Base-by-base conservation (phyloP, 2,797 vertebrate genomes). In the Rhinatrema bivittatum region DNA sequence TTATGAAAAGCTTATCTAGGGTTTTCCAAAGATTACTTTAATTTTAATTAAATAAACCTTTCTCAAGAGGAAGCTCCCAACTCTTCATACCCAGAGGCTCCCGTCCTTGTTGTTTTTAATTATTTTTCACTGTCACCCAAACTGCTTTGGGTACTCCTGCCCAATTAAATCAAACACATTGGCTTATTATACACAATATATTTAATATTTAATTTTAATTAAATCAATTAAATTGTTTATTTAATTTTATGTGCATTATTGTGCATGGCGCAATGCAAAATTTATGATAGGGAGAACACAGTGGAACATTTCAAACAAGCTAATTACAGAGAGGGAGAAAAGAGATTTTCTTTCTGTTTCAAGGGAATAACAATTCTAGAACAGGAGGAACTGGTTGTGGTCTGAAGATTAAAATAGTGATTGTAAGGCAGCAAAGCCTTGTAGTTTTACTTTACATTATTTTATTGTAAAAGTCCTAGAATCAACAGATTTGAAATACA, bases 21-120 rank as follows among this genome's bases (percentile, higher is more conserved):
- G 78, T 79, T 79, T 77, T 70, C 55, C 53, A 75, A 77, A 83
- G 82, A 87, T 86, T 81, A 82, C 74, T 81, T 82, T 76, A 77
- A 78, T 84, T 91, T 91, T 89, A 93, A 94, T 93, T 91, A 91
- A 87, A 84, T 73, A 81, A 85, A 85, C 80, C 78, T 85, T 74
- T 86, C 85, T 82, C 85, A 76, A 63, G 83, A 78, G 74, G 74
- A 80, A 76, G 57, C 65, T 68, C 61, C 68, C 50, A 71, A 68
- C 66, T 75, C 52, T 60, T 70, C 18, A 48, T 78, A 83, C 88
- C 88, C 86, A 82, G 76, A 81, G 87, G 86, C 84, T 76, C 76
- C 74, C 63, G 42, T 85, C 79, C 75, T 75, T 78, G 78, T 83
- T 85, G 76, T 76, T 86, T 88, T 83, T 91, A 91, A 93, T 94